Conservation (phyloP, 2,113 vertebrate species). For the Eonycteris spelaea region DNA sequence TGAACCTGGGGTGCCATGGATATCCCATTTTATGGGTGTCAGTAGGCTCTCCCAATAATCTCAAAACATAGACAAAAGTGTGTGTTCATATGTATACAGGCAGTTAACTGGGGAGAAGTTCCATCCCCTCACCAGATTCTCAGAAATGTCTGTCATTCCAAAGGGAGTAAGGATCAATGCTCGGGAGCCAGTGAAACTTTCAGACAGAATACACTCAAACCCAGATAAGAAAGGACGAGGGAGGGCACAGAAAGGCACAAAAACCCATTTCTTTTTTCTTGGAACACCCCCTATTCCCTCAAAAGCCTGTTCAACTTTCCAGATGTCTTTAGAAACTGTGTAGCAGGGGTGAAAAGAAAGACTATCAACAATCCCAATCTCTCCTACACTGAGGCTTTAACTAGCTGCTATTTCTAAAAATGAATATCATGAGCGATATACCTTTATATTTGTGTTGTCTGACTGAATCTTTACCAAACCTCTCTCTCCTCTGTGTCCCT, state of each 20-base stretch:
- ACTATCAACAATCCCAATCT: background rate
- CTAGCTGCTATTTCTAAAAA: background rate
- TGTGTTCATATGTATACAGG: background rate
- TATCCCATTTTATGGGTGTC: background rate
- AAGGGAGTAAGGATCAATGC: background rate
- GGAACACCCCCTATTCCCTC: accelerated
- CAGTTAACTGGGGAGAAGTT: background rate
- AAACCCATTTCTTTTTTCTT: too few relatives aligned
- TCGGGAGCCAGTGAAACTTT: background rate
- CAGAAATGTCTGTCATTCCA: background rate
- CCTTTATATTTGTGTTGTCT: background rate
- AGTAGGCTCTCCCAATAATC: background rate
- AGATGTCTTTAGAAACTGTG: background rate
- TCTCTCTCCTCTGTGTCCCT: background rate
- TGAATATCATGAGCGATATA: background rate
- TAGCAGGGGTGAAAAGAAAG: background rate
- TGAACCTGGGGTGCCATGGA: background rate
- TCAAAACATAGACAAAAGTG: background rate
- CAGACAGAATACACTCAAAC: background rate
- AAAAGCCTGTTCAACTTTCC: background rate
- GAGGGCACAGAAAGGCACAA: background rate
- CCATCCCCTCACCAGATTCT: background rate
- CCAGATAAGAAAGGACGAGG: background rate
- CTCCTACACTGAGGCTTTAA: background rate
- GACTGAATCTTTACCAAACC: background rate